phyloP scores from a whole-genome alignment of 2,113 vertebrate genomes.

The Phylloscopus trochiloides region DNA sequence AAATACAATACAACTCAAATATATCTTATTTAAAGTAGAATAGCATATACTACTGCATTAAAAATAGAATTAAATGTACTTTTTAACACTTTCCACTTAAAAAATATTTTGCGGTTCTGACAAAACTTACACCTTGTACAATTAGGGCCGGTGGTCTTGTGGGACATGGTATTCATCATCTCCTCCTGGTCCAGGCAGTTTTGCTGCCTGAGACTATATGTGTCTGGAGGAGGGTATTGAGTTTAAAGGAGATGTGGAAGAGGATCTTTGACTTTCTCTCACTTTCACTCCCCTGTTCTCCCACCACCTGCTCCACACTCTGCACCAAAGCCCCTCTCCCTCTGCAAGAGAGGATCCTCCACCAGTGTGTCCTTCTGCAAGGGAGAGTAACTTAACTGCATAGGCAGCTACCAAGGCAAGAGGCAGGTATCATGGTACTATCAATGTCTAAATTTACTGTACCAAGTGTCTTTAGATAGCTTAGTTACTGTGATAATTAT shows the following conservation, averaged over 20 bases:
- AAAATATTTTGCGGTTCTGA: neutral
- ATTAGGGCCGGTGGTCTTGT: neutral
- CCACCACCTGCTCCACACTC: neutral
- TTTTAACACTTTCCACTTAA: neutral
- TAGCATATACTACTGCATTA: neutral
- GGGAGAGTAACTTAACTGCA: neutral
- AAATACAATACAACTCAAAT: neutral
- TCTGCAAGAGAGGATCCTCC: neutral
- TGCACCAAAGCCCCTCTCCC: neutral
- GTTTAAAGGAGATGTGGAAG: neutral
- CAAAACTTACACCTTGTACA: neutral
- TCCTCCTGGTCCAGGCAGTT: neutral
- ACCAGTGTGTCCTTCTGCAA: neutral
- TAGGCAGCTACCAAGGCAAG: neutral
- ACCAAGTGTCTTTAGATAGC: neutral
- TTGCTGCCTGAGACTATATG: accelerated
- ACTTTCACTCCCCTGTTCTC: neutral
- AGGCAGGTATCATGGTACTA: accelerated
- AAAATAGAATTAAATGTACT: neutral
- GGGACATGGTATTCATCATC: accelerated
- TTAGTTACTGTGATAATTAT: neutral
- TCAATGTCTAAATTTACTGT: neutral
- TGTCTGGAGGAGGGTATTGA: accelerated
- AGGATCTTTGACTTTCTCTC: neutral
- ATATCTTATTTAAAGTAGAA: neutral